Percentiles rank a stretch among this genome's conserved stretches.
phyloP scores from a whole-genome alignment of 1,140 invertebrate species.

The Bombus balteatus region DNA sequence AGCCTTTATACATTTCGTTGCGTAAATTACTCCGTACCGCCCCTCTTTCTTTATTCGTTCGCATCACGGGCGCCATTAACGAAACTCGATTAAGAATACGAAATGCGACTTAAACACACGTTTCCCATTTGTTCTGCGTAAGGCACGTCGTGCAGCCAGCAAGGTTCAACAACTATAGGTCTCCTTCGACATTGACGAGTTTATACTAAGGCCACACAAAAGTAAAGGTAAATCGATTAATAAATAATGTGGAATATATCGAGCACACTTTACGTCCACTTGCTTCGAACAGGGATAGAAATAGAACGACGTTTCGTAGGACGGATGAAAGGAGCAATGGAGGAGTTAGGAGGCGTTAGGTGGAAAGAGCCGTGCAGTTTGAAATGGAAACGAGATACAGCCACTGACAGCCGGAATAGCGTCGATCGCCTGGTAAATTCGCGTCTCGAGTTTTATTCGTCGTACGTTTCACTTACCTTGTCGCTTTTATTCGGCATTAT shows the following conservation, averaged over 20 bases:
- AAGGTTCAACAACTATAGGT: neutral
- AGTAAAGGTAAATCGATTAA: constrained; percentile 40
- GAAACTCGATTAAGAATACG: neutral
- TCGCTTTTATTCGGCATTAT: constrained; percentile 49
- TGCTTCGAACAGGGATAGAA: neutral
- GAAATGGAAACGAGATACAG: constrained; percentile 44
- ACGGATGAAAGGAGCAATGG: constrained; percentile 29
- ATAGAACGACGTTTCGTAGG: constrained; percentile 2
- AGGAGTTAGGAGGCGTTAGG: neutral
- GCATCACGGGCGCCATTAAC: too few relatives aligned
- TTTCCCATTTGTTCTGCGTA: neutral
- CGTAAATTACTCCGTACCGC: neutral
- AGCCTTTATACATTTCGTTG: neutral
- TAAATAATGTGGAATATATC: constrained; percentile 17
- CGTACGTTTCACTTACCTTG: constrained; percentile 43
- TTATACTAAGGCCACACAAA: neutral
- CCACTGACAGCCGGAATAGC: constrained; percentile 45
- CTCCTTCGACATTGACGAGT: neutral
- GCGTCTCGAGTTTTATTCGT: constrained; percentile 31
- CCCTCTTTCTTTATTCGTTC: neutral
- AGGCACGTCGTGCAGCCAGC: too few relatives aligned
- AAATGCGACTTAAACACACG: neutral
- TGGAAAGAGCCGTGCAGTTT: neutral
- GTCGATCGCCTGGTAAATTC: constrained; percentile 49
- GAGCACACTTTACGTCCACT: constrained; percentile 16